Evolutionary conservation across 2,113 vertebrate genomes (phyloP), one percentile per base, ranked within the genome.

Genomic region (Talpa occidentalis): DNA sequence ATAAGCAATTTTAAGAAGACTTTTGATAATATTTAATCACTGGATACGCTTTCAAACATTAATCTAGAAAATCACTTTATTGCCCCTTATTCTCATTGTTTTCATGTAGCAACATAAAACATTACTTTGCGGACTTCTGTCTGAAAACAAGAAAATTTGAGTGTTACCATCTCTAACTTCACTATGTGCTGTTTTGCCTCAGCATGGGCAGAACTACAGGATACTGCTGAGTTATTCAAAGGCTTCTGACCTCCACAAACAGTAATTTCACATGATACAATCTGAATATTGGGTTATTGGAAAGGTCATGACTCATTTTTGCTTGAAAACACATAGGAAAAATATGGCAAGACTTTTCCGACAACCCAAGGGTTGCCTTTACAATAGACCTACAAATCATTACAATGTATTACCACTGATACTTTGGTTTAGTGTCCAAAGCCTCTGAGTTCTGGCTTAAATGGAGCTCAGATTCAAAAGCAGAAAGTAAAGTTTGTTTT

Each of bases 361-460:
- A 49, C 47, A 52, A 52, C 49, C 49, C 49, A 52, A 7, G 54
- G 24, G 54, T 7, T 56, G 15, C 37, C 67, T 85, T 60, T 44
- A 60, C 21, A 70, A 60, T 2, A 80, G 8, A 88, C 2, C 17
- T n/a, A 47, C 30, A 84, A 72, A 35, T 44, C 24, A 78, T 78
- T 67, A 35, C 16, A 44, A 69, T 44, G 28, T 56, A 59, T 40
- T 54, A 7, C 54, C 54, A 56, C 21, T 22, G 21, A 56, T 56
- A 21, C 5, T 56, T 56, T 22, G 54, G 54, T 56, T 56, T 56
- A 6, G 21, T 62, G 90, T 32, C 22, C 59, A n/a, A 15, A 4
- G 37, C 5, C 56, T 87, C 32, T 91, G 92, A 84, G 30, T 11
- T 88, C 40, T 91, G 52, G n/a, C 76, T 86, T 88, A 69, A 83